Evolutionary conservation across 2,888 invertebrate genomes (phyloP), one percentile per base, ranked within the genome.

Genomic region (Heterodera filipjevi): DNA sequence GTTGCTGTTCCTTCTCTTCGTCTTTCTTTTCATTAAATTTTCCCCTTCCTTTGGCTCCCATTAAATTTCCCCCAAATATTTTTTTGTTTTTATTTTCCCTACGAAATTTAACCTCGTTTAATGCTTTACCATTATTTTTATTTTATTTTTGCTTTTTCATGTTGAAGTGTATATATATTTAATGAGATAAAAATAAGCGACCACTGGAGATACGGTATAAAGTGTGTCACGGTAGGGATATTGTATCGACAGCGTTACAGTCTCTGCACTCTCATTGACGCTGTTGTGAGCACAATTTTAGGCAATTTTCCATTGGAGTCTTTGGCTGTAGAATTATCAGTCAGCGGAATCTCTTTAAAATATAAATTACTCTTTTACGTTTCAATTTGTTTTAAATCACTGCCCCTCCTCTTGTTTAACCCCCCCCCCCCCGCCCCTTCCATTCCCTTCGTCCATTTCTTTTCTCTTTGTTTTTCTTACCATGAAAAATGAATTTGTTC

Each of bases 1-100:
- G 30, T 66, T 73, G 35, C 35, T 73, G 16, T 68, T 82, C 30
- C 72, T 77, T 39, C 46, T 82, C 19, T 27, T 75, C 10, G 16
- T 64, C 33, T 44, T 75, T 30, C 44, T 68, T 22, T n/a, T 75
- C 30, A 33, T 30, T 27, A 66, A 66, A 30, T 66, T 75, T 64
- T 33, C 66, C 10, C 75, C 75, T 16, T 53, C 66, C 68, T 14
- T 10, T 12, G 35, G 59, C 46, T 66, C 75, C 19, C 75, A 75
- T 75, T 75, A 73, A 30, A 68, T 68, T 14, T 27, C 5, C 33
- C 3, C n/a, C 33, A 68, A 68, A 33, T 35, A 22, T 35, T 35
- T 33, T 2, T 59, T 59, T 59, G 2, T 59, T 59, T 59, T n/a
- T 59, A 5, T 49, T 53, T 53, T n/a, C n/a, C n/a, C n/a, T n/a